Conservation (phyloP, 1,140 invertebrate genomes). For the Pararge aegeria region DNA sequence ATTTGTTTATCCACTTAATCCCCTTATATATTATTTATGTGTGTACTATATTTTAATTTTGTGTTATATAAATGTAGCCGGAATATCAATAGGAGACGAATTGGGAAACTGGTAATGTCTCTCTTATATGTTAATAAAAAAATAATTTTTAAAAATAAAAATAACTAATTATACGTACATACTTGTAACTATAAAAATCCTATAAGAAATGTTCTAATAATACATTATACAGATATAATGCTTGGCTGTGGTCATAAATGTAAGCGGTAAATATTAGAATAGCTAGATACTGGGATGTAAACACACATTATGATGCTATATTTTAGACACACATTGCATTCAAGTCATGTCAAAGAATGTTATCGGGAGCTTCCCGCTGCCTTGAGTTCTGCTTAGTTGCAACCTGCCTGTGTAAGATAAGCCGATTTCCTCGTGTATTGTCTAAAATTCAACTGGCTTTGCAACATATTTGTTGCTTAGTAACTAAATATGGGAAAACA, state of each 20-base stretch:
- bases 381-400: slow-evolving; percentile 23
- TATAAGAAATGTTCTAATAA: too few relatives aligned
- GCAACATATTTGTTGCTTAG: slow-evolving; percentile 14
- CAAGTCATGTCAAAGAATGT: slow-evolving; percentile 14
- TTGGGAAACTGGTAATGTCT: too few relatives aligned
- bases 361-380: slow-evolving; percentile 25
- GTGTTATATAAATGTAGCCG: too few relatives aligned
- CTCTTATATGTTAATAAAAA: too few relatives aligned
- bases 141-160: too few relatives aligned
- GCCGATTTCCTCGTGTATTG: slow-evolving; percentile 30
- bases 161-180: too few relatives aligned
- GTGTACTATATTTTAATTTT: too few relatives aligned
- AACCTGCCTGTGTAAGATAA: slow-evolving; percentile 34
- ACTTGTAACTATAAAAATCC: too few relatives aligned
- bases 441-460: slow-evolving; percentile 21
- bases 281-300: not conserved
- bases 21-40: too few relatives aligned
- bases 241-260: not conserved
- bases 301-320: not conserved
- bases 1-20: too few relatives aligned
- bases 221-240: too few relatives aligned
- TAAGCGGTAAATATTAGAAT: not conserved
- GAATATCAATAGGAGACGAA: too few relatives aligned
- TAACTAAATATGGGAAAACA: slow-evolving; percentile 2
- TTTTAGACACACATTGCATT: slow-evolving; percentile 3